Evolutionary conservation across 2,888 invertebrate species (phyloP).

Genomic region (Erebia epiphron): DNA sequence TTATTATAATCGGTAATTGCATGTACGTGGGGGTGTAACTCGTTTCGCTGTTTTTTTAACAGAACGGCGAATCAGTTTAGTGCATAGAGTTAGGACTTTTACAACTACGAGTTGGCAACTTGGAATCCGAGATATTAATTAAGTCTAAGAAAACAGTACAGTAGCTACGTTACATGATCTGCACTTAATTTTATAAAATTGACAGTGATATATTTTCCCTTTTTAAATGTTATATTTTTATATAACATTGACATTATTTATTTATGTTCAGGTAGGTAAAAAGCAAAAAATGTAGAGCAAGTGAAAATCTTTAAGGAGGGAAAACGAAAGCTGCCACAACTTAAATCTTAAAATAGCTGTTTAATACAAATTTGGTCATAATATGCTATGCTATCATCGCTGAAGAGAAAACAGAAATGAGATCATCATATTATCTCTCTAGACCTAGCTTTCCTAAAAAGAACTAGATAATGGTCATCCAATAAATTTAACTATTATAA

Average conservation of each 20-base stretch:
- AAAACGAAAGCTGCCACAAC: neutral
- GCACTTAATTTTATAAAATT: neutral
- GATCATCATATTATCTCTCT: neutral
- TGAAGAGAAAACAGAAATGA: constrained; percentile 11
- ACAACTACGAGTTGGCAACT: too few relatives aligned
- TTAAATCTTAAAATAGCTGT: neutral
- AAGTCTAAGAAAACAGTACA: neutral
- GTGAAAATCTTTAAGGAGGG: neutral
- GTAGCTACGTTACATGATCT: too few relatives aligned
- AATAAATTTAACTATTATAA: too few relatives aligned
- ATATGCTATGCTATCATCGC: neutral
- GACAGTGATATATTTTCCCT: neutral
- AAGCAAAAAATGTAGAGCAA: neutral
- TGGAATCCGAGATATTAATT: neutral
- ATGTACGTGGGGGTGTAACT: too few relatives aligned
- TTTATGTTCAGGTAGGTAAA: neutral
- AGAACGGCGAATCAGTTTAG: too few relatives aligned
- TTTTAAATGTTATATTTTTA: neutral
- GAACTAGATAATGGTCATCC: too few relatives aligned
- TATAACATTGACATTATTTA: neutral
- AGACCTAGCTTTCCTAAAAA: too few relatives aligned
- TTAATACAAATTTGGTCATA: constrained; percentile 9
- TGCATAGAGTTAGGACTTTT: too few relatives aligned
- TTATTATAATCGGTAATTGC: neutral
- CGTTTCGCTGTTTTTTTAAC: too few relatives aligned